Base-by-base conservation (phyloP, 1,140 invertebrate species). In the Acyrthosiphon pisum region DNA sequence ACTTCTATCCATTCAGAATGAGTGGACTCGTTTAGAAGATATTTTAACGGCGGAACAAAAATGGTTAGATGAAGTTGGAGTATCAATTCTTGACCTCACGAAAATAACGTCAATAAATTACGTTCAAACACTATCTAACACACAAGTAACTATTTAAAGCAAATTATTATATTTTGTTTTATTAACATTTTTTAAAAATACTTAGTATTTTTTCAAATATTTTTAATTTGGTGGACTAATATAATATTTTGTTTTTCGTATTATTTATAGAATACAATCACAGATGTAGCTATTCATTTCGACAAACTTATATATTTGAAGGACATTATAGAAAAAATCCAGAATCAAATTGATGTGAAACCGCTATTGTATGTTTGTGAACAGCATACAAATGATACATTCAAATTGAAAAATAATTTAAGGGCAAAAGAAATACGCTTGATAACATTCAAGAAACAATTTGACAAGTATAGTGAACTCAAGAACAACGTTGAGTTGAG, bases 271-370 rank as follows among this genome's bases (percentile, higher is more conserved):
- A 93, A 37, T 26, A 41, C 81, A 41, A 86, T 93, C 11, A 53
- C 48, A 50, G 81, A 93, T 86, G 81, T 93, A 11, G 2, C 23
- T 9, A 84, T 86, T 4, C 91, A 93, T 84, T 56, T 44, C 41
- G 81, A 93, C 53, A 86, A 84, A 44, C 44, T 93, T 22, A 9
- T 56, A 9, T 44, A 86, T n/a, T 84, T 93, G 44, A 93, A 93
- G 2, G 48, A 93, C 20, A 22, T 56, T 6, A 93, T 93, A 41
- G 76, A 56, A 50, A 83, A 92, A 44, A n/a, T 93, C 23, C 81
- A 93, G 20, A 35, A 93, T 83, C 91, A 93, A 50, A 93, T 83
- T 26, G 48, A 84, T 50, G 48, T 93, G 2, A 84, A 93, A 37
- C 91, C 91, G 4, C n/a, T 93, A 56, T 84, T 84, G 35, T 41